Evolutionary conservation across 2,113 vertebrate genomes (phyloP).

Genomic region (Apteryx owenii): DNA sequence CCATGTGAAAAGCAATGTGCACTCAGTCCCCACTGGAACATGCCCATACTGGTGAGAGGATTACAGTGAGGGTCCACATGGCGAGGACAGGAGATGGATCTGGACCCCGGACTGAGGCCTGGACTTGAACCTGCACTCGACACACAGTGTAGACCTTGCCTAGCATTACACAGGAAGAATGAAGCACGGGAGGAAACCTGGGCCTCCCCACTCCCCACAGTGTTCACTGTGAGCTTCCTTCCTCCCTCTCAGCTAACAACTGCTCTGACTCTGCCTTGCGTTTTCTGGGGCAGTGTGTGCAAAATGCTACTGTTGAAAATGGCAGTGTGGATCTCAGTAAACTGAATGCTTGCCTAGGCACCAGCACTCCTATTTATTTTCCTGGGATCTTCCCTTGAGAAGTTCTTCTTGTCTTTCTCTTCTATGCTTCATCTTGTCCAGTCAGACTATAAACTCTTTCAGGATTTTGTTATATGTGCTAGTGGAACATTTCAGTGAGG

Average conservation of each 20-base stretch:
- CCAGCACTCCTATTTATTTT: not conserved
- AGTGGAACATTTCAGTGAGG: not conserved
- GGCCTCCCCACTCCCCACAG: not conserved
- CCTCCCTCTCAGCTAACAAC: not conserved
- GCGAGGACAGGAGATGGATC: not conserved
- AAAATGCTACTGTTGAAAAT: not conserved
- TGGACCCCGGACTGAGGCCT: not conserved
- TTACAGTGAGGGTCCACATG: too few relatives aligned
- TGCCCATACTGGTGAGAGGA: not conserved
- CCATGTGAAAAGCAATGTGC: not conserved
- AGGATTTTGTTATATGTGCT: not conserved
- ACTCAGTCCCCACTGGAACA: not conserved
- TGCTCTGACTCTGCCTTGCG: not conserved
- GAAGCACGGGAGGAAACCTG: not conserved
- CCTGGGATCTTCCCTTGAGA: not conserved
- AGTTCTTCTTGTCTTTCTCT: not conserved
- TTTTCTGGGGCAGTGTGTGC: not conserved
- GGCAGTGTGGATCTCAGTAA: not conserved
- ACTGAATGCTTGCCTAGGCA: accelerated
- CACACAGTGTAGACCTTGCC: too few relatives aligned
- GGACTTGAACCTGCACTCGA: not conserved
- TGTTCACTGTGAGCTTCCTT: not conserved
- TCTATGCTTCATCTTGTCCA: not conserved
- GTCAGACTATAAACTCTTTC: not conserved
- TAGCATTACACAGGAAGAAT: not conserved